A percentile compares a stretch with the other conserved stretches of the same genome.
Evolutionary conservation across 2,113 vertebrate genomes (phyloP).

Genomic region (Turdus rufiventris): DNA sequence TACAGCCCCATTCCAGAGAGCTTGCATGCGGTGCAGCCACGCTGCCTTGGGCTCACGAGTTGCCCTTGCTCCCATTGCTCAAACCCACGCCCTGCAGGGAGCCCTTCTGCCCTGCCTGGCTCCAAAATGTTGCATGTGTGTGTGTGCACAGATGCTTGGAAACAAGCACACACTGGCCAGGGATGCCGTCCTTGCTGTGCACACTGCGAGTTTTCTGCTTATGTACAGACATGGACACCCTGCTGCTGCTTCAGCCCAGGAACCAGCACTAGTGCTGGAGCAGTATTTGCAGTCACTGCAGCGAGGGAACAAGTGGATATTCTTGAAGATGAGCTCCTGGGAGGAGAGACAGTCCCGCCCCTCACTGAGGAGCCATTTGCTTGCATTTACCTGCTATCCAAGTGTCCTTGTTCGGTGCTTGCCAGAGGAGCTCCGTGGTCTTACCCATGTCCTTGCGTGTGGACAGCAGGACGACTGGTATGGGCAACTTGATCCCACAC

Average conservation of each 20-base stretch:
- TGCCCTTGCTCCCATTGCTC: background rate
- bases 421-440: background rate
- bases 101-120: background rate
- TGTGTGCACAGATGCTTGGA: background rate
- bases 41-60: background rate
- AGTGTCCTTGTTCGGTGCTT: background rate
- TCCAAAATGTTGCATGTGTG: background rate
- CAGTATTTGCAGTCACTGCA: background rate
- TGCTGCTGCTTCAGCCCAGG: background rate
- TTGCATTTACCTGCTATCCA: background rate
- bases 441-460: background rate
- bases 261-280: background rate
- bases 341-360: background rate
- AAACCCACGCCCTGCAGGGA: background rate
- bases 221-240: background rate
- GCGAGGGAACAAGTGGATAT: background rate
- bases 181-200: background rate
- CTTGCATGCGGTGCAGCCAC: background rate
- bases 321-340: background rate
- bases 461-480: background rate
- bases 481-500: background rate
- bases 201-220: background rate
- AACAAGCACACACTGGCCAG: accelerated
- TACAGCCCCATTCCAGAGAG: background rate
- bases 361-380: background rate